A percentile compares a stretch with the other conserved stretches of the same genome.
Evolutionary conservation across 2,888 invertebrate genomes (phyloP).

Genomic region (Ectemnius lituratus): DNA sequence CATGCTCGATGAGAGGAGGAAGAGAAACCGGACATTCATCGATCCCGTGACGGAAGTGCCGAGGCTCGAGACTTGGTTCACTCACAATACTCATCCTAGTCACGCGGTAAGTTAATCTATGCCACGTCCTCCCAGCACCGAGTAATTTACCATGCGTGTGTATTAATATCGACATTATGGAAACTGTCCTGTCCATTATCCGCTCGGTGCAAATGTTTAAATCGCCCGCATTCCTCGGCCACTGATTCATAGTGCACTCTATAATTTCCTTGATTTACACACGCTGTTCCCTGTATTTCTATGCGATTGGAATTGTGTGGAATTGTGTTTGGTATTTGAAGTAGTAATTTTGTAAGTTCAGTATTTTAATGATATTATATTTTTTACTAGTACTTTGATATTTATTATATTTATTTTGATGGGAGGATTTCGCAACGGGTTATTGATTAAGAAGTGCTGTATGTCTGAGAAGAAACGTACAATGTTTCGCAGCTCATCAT

Average conservation of each 20-base stretch:
- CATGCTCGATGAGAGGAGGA: conserved; percentile 89
- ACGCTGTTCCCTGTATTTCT: too few relatives aligned
- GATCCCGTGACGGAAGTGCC: conserved; percentile 99
- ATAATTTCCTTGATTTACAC: too few relatives aligned
- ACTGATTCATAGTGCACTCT: too few relatives aligned
- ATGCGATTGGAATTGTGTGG: neutral
- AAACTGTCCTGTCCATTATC: too few relatives aligned
- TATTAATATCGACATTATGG: conserved; percentile 10
- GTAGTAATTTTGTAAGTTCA: too few relatives aligned
- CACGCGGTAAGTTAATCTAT: conserved; percentile 81
- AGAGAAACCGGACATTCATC: conserved; percentile 98
- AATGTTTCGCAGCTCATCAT: conserved; percentile 86
- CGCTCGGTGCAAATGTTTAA: too few relatives aligned
- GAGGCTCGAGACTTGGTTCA: conserved; percentile 96
- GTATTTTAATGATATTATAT: too few relatives aligned
- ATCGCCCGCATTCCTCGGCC: too few relatives aligned
- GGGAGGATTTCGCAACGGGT: neutral
- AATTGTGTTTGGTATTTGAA: neutral
- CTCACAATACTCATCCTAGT: conserved; percentile 98
- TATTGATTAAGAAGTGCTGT: neutral
- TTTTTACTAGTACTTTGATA: too few relatives aligned
- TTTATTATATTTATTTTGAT: too few relatives aligned
- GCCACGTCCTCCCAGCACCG: conserved; percentile 25
- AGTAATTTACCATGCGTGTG: conserved; percentile 44
- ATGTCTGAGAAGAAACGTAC: neutral